A percentile compares a stretch with the other conserved stretches of the same genome.
Conservation (phyloP, 2,888 invertebrate genomes). For the Xanthostigma xanthostigma region DNA sequence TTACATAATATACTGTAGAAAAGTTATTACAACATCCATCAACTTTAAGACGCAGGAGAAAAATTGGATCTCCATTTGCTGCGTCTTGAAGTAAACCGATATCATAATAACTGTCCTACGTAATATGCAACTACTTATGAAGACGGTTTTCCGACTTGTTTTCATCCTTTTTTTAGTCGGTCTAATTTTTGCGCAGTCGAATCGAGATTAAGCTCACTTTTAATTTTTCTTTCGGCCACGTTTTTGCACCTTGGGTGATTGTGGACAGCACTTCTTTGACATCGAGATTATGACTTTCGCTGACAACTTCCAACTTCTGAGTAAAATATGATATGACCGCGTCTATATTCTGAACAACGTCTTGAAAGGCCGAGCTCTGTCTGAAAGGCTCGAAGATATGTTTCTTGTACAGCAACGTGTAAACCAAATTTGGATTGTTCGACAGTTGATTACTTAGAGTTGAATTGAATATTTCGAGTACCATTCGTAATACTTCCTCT, state of each 20-base stretch:
- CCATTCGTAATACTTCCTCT: slow-evolving; percentile 92
- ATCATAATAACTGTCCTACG: too few relatives aligned
- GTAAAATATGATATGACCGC: slow-evolving; percentile 68
- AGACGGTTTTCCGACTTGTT: too few relatives aligned
- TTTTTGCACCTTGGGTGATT: slow-evolving; percentile 80
- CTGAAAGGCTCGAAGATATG: slow-evolving; percentile 78
- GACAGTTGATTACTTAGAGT: slow-evolving; percentile 76
- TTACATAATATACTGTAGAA: too few relatives aligned
- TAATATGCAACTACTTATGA: too few relatives aligned
- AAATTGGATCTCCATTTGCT: too few relatives aligned
- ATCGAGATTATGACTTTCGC: slow-evolving; percentile 51
- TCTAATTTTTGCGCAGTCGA: not conserved
- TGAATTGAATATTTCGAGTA: slow-evolving; percentile 94
- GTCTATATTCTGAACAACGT: slow-evolving; percentile 89
- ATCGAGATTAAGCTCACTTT: slow-evolving; percentile 45
- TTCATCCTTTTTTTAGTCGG: too few relatives aligned
- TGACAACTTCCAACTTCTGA: slow-evolving; percentile 40
- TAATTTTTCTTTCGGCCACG: slow-evolving; percentile 88
- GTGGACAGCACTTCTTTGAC: slow-evolving; percentile 76
- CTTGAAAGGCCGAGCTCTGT: slow-evolving; percentile 78
- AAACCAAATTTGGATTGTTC: slow-evolving; percentile 84
- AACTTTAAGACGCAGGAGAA: too few relatives aligned
- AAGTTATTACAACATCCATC: too few relatives aligned
- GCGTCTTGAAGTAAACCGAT: too few relatives aligned
- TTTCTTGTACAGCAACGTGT: slow-evolving; percentile 86